Conservation (phyloP, 2,113 vertebrate genomes). For the Sphyrna mokarran region DNA sequence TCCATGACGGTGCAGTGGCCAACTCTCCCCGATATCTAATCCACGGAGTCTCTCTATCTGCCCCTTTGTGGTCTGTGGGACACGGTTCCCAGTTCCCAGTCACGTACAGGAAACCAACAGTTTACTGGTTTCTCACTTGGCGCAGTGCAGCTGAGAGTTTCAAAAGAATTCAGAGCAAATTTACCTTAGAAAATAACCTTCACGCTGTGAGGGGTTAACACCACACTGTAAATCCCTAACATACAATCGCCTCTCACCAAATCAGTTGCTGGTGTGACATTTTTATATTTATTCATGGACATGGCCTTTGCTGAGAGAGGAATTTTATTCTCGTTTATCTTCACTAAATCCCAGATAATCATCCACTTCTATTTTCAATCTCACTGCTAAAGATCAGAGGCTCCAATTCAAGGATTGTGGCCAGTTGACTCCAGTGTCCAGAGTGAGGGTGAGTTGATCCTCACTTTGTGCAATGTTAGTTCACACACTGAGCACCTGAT, state of each 20-base stretch:
- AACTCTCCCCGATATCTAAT: background rate
- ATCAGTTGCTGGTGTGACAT: background rate
- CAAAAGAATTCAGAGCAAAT: background rate
- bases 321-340: no score
- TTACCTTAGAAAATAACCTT: background rate
- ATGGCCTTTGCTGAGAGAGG: no score
- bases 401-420: background rate
- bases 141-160: background rate
- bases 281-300: no score
- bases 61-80: background rate
- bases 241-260: background rate
- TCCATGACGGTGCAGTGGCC: background rate
- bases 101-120: background rate
- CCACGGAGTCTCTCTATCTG: background rate
- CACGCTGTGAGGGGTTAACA: background rate
- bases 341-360: background rate
- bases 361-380: background rate
- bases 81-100: background rate
- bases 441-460: background rate
- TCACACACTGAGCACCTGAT: background rate
- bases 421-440: background rate
- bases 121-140: background rate
- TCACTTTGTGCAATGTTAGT: background rate
- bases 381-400: background rate
- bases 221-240: background rate